Conservation (phyloP, 64 coral and sea anemone species). For the Montipora sp. region DNA sequence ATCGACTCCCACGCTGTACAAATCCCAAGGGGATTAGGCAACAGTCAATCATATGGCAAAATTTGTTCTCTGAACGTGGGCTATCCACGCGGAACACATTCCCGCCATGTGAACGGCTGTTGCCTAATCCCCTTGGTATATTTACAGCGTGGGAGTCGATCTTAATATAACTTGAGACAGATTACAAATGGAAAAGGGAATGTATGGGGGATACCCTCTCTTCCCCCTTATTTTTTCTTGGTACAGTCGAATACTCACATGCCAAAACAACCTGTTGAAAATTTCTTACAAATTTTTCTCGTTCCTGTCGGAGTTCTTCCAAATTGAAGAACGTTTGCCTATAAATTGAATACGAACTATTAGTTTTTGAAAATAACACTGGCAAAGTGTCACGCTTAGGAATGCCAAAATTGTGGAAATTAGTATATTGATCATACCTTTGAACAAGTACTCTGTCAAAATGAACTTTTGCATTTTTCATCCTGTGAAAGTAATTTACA, state of each 20-base stretch:
- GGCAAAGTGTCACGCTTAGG: neutral
- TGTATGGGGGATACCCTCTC: too few relatives aligned
- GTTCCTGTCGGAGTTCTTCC: neutral
- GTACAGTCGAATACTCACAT: neutral
- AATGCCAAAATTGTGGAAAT: neutral
- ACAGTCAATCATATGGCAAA: too few relatives aligned
- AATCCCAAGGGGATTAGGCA: too few relatives aligned
- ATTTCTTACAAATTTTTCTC: conserved; percentile 30
- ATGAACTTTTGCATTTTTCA: conserved; percentile 29
- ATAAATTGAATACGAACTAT: neutral
- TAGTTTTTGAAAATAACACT: neutral
- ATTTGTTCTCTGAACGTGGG: too few relatives aligned
- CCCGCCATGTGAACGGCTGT: too few relatives aligned
- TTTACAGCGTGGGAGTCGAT: too few relatives aligned
- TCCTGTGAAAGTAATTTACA: conserved; percentile 12
- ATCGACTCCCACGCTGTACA: too few relatives aligned
- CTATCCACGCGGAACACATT: too few relatives aligned
- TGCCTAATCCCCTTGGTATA: too few relatives aligned
- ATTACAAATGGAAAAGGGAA: too few relatives aligned
- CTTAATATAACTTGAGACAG: too few relatives aligned
- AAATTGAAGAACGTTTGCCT: conserved; percentile 37
- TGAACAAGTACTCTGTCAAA: conserved; percentile 16
- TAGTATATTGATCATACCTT: conserved; percentile 1
- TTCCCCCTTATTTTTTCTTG: neutral
- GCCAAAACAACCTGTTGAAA: conserved; percentile 51